Conservation (phyloP, 2,113 vertebrate species). For the Notarius quadriscutis region DNA sequence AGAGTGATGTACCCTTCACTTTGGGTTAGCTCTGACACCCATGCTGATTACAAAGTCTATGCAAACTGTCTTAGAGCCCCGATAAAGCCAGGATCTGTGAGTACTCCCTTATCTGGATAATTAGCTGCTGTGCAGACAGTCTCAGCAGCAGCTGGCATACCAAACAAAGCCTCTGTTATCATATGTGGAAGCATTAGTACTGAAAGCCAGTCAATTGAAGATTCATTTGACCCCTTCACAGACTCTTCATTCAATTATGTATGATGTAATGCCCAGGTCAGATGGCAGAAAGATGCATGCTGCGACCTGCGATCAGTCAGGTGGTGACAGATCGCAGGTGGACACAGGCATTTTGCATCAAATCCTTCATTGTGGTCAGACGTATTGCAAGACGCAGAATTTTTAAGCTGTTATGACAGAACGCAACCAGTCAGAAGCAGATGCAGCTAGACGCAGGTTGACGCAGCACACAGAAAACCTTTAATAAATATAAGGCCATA, state of each 20-base stretch:
- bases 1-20: not conserved
- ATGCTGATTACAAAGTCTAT: not conserved
- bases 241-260: not conserved
- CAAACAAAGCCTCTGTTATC: not conserved
- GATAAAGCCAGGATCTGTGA: not conserved
- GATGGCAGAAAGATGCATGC: no score
- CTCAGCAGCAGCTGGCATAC: not conserved
- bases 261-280: not conserved
- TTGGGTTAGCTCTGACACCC: not conserved
- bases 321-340: no score
- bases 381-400: no score
- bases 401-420: no score
- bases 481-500: no score
- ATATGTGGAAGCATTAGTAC: not conserved
- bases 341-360: no score
- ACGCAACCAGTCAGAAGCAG: no score
- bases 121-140: not conserved
- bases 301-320: no score
- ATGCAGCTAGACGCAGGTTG: no score
- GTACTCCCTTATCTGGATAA: not conserved
- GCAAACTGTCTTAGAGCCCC: not conserved
- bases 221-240: not conserved
- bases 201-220: not conserved
- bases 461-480: no score
- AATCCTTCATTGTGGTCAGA: no score